Percentiles rank a stretch among this genome's conserved stretches.
phyloP scores from a whole-genome alignment of 2,113 vertebrate species.

The Corythoichthys haematopterus region DNA sequence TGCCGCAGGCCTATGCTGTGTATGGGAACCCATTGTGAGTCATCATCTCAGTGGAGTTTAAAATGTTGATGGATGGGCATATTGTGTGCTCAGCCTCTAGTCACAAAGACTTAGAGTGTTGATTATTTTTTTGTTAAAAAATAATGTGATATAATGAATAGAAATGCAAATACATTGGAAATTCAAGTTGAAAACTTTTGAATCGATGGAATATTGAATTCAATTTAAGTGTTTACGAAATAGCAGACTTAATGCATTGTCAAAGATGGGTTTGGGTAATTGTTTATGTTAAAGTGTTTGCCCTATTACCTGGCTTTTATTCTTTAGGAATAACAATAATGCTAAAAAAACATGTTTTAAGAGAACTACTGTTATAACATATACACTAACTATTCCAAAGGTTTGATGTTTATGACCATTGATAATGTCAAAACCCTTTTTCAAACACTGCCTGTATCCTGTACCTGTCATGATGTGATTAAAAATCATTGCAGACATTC shows the following conservation, averaged over 20 bases:
- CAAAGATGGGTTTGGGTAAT: no score
- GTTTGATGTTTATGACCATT: background rate
- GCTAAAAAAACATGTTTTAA: no score
- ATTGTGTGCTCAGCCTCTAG: constrained; percentile 1
- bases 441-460: background rate
- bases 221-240: background rate
- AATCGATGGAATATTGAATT: background rate
- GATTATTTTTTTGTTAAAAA: background rate
- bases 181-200: background rate
- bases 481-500: no score
- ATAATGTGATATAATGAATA: background rate
- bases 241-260: background rate
- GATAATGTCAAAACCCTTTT: background rate
- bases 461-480: no score
- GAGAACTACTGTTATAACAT: no score
- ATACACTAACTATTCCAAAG: no score
- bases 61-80: constrained; percentile 12
- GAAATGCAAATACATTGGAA: background rate
- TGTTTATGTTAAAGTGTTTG: background rate
- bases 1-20: constrained; percentile 47
- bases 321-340: no score
- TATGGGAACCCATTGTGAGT: constrained; percentile 23
- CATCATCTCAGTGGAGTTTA: constrained; percentile 32
- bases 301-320: background rate
- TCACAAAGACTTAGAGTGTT: background rate